Evolutionary conservation across 2,888 invertebrate species (phyloP), one percentile per base, ranked within the genome.

Genomic region (Mamestra brassicae): DNA sequence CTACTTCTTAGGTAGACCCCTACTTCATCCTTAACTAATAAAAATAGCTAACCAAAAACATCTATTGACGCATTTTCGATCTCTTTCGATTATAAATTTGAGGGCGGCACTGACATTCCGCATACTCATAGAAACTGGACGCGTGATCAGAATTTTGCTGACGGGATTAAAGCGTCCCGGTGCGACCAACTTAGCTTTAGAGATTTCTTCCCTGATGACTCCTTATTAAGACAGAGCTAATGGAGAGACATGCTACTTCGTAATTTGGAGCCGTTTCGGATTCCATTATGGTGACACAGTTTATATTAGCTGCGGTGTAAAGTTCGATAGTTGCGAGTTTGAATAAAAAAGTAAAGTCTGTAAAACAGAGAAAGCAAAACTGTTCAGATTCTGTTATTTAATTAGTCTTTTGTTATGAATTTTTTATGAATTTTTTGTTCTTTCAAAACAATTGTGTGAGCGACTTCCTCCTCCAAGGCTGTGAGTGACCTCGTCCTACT

Each of bases 141-240:
- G 90, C 90, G 95, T 95, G 95, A 93, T 93, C 92, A 87, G 95
- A 94, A 94, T 95, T 84, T 89, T 89, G 92, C 95, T 94, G 90
- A 84, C 85, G 82, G 93, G 94, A 95, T 95, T 94, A 94, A 89
- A 89, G 87, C 87, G 89, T 87, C 90, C 90, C 89, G 85, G 84
- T 89, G 90, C 90, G 91, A 88, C 90, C 89, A 91, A 93, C 90
- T 93, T 93, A 91, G 92, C 93, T 93, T 90, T 87, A 87, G 89
- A 91, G 91, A 91, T 92, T 26, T 26, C 91, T 89, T 89, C 88
- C 83, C 91, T 90, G 92, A 93, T 93, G 92, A 90, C 89, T 92
- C 88, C 92, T 93, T 94, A 94, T 94, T 94, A 93, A 93, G 92
- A 89, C 89, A 85, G 85, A 84, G 87, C 92, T 93, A 92, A 94